Base-by-base conservation (phyloP, 2,113 vertebrate genomes). In the Upupa epops region DNA sequence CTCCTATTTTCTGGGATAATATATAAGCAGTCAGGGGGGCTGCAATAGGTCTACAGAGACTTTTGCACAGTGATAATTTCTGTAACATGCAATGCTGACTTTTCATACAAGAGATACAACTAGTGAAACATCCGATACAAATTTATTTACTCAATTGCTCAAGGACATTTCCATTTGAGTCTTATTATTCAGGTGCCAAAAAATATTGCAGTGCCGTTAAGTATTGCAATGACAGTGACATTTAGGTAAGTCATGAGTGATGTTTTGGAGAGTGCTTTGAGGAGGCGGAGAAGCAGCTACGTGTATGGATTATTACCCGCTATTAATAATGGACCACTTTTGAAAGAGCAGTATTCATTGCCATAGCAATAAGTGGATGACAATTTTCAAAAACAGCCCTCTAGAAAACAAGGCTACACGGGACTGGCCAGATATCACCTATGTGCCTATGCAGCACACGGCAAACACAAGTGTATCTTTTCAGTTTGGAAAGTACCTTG, bases 271-370 rank as follows among this genome's bases (percentile, higher is more conserved):
- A 83, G 58, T 54, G 54, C 36, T 79, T 75, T 25, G 63, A 91
- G 60, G 34, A 64, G 46, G 17, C 40, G 78, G 63, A 29, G 45
- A 81, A 93, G 60, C 34, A 86, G 52, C 61, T 90, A 54, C 84
- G 92, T 37, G 22, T 40, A 42, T 36, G 28, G 72, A 54, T 82
- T 78, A 93, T 90, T 95, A 85, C 82, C 71, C 93, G 22, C 31
- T 92, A 46, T 84, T 94, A 93, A 76, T 87, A 78, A 82, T 58
- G 65, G 36, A 22, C 28, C 31, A 11, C 4, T 91, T 92, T 32
- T 26, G 58, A 85, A 96, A 65, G 77, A 86, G 40, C 40, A 89
- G 84, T 91, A 95, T 61, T 87, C 93, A 93, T 94, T 89, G 71
- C 89, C 78, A 85, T 86, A 75, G 65, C 73, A 90, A 86, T 86